Evolutionary conservation across 2,797 vertebrate species (phyloP), one percentile per base, ranked within the genome.

Genomic region (Takifugu rubripes): DNA sequence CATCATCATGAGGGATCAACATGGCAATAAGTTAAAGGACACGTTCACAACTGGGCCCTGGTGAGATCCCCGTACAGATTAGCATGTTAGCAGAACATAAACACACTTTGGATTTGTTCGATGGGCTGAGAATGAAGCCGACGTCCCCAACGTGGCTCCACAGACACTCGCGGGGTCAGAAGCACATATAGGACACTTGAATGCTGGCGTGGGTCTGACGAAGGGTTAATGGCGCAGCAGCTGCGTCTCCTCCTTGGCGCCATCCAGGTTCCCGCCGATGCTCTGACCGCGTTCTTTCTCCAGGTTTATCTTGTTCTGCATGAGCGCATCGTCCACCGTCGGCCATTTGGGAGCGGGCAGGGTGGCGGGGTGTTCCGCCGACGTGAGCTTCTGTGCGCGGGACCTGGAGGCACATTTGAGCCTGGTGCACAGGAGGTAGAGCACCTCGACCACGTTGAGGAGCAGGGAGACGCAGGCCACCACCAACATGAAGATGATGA

Each of bases 401-500:
- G 11, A 0, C 56, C 0, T 67, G 70, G 79, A 67, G 1, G 71
- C 2, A 5, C 85, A 70, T 12, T 48, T 49, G 42, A 78, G 1
- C 51, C 73, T 69, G 33, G 25, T 73, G 6, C 61, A 73, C 0
- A 89, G 2, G 64, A 88, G 74, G 74, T 87, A 89, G 60, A 89
- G 70, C 43, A 88, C 6, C 71, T 87, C 87, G 0, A 78, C 3
- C 5, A 88, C 0, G 15, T 73, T 89, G 44, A 89, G 83, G 0
- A 86, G 0, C 72, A 89, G 73, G 1, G 86, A 89, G 44, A 88
- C 6, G 51, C 86, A 89, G 55, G 79, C 82, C 59, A 87, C 79
- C 5, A 42, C 82, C 73, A 88, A 74, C 84, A 88, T 89, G 49
- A 88, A 87, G 74, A 88, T 83, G 53, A 87, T 88, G 40, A 87